These are phyloP conservation scores for Cyprinus carpio DNA, from an alignment of 2,113 vertebrate genomes.

Conservation along the genomic window DNA sequence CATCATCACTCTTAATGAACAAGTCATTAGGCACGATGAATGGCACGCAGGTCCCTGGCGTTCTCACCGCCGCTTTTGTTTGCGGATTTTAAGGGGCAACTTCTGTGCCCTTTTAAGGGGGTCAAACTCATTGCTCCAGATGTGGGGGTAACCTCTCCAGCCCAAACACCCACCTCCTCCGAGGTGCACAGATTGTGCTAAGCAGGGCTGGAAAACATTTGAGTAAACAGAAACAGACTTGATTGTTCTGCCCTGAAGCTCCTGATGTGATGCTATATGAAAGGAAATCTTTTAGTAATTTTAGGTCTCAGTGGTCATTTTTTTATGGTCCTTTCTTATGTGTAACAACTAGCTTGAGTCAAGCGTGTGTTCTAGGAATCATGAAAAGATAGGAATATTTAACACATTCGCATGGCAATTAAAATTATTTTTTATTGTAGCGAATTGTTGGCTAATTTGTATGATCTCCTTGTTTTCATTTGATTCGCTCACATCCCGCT, in stretches of 20 bases:
- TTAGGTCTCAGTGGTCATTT: background rate
- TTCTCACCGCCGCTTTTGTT: slow-evolving; percentile 88
- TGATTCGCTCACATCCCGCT: no score
- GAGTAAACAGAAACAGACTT: slow-evolving; percentile 58
- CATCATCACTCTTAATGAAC: slow-evolving; percentile 99
- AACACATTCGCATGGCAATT: background rate
- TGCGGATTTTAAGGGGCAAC: slow-evolving; percentile 85
- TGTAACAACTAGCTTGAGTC: background rate
- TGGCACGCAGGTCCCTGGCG: slow-evolving; percentile 82
- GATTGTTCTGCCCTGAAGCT: slow-evolving; percentile 70
- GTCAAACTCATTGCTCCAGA: slow-evolving; percentile 87
- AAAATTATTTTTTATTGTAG: background rate
- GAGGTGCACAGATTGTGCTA: slow-evolving; percentile 70
- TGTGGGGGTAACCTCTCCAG: slow-evolving; percentile 76
- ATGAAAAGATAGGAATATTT: background rate
- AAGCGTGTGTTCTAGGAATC: background rate
- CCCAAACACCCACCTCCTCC: slow-evolving; percentile 44
- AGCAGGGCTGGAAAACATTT: slow-evolving; percentile 73
- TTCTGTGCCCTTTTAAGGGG: slow-evolving; percentile 89
- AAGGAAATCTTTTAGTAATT: slow-evolving; percentile 51
- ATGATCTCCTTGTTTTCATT: background rate
- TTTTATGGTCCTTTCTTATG: background rate
- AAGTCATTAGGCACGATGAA: slow-evolving; percentile 99
- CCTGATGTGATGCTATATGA: slow-evolving; percentile 67
- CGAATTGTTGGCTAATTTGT: background rate